Evolutionary conservation across 2,797 vertebrate species (phyloP).

Genomic region (Chaetodon trifasciatus): DNA sequence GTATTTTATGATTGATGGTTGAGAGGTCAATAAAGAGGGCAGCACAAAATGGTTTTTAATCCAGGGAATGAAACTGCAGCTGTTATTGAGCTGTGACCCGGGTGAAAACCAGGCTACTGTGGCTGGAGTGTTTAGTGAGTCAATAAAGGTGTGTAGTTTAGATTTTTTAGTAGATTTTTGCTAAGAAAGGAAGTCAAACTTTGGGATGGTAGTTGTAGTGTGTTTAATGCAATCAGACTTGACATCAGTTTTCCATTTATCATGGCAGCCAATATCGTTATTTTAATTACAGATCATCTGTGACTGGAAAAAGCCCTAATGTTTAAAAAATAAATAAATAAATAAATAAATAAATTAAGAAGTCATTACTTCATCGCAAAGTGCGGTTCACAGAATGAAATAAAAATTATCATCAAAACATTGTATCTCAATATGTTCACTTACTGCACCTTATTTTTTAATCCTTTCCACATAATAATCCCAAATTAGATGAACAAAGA

Average conservation of each 20-base stretch:
- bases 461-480: not conserved
- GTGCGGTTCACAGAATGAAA: not conserved
- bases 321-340: too few species aligned
- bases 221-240: not conserved
- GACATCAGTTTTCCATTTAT: not conserved
- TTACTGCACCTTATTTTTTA: not conserved
- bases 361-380: not conserved
- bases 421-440: not conserved
- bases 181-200: too few species aligned
- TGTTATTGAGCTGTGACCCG: too few species aligned
- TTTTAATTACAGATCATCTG: not conserved
- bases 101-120: too few species aligned
- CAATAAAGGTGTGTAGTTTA: too few species aligned
- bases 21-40: too few species aligned
- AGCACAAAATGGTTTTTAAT: too few species aligned
- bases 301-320: not conserved
- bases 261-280: not conserved
- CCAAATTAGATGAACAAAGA: not conserved
- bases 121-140: too few species aligned
- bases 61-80: too few species aligned
- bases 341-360: not conserved
- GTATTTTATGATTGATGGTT: too few species aligned
- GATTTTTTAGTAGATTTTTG: too few species aligned
- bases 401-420: slow-evolving; percentile 1
- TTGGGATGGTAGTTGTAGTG: too few species aligned